These are phyloP conservation scores for Apis laboriosa DNA, from an alignment of 1,140 invertebrate species.

Conservation along the genomic window DNA sequence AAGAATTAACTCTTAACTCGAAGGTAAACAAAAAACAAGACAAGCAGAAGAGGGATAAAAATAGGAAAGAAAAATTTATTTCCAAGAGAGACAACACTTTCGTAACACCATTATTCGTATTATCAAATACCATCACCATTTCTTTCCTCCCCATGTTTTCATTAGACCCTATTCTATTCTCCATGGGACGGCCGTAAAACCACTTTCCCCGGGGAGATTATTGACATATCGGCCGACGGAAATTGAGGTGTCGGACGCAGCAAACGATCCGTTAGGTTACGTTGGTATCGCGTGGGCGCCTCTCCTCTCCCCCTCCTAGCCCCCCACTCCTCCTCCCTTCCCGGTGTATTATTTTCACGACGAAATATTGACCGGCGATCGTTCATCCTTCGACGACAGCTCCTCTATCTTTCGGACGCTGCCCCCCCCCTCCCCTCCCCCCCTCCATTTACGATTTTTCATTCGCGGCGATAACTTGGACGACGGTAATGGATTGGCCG, in stretches of 20 bases:
- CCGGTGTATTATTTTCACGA: conserved; percentile 34
- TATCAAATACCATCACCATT: no score
- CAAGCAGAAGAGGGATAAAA: no score
- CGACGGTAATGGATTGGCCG: conserved; percentile 16
- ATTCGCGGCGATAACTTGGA: neutral
- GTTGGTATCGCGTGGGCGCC: conserved; percentile 29
- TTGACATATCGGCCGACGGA: conserved; percentile 59
- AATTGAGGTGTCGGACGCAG: conserved; percentile 52
- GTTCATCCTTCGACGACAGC: conserved; percentile 31
- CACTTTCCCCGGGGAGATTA: conserved; percentile 44
- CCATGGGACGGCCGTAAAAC: conserved; percentile 48
- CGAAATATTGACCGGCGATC: conserved; percentile 47
- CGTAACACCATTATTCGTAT: no score
- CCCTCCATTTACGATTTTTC: conserved; percentile 18
- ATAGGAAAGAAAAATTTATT: no score
- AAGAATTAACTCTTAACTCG: no score
- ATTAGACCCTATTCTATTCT: conserved; percentile 25
- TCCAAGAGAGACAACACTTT: no score
- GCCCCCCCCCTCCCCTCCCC: no score
- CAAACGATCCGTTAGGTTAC: conserved; percentile 48
- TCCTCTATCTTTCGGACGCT: conserved; percentile 25
- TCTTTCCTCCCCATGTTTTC: no score
- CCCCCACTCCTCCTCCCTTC: neutral
- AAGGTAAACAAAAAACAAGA: no score
- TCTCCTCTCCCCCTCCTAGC: no score